These are phyloP conservation scores for Spilarctia lutea DNA, from an alignment of 2,888 invertebrate genomes.

Conservation along the genomic window DNA sequence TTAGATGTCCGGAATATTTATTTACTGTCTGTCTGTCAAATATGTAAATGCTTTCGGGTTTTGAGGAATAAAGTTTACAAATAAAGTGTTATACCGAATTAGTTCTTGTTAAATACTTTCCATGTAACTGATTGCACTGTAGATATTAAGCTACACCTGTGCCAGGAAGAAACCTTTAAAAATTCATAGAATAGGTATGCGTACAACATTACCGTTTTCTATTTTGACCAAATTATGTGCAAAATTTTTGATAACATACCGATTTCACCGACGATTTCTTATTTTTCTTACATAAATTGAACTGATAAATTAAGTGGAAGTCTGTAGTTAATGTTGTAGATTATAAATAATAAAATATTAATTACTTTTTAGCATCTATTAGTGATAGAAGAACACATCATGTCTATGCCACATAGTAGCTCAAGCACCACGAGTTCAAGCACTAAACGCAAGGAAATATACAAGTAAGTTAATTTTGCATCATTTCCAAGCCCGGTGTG, in stretches of 20 bases:
- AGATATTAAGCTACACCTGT: conserved; percentile 19
- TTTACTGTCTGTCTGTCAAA: no score
- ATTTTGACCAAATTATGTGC: conserved; percentile 21
- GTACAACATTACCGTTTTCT: conserved; percentile 27
- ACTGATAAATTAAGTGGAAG: no score
- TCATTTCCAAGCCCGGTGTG: neutral
- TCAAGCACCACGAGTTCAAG: conserved; percentile 82
- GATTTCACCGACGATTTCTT: neutral
- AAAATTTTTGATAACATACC: conserved; percentile 23
- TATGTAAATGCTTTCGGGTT: conserved; percentile 50
- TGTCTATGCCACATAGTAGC: conserved; percentile 85
- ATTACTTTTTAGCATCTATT: conserved; percentile 28
- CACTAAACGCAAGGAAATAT: conserved; percentile 85
- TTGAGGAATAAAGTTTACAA: conserved; percentile 37
- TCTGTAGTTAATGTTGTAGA: neutral
- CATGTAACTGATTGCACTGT: conserved; percentile 1
- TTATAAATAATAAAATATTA: neutral
- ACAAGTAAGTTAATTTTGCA: conserved; percentile 71
- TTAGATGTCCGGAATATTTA: no score
- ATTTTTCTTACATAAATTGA: neutral
- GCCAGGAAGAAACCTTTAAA: conserved; percentile 10
- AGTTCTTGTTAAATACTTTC: conserved; percentile 24
- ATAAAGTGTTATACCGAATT: conserved; percentile 33
- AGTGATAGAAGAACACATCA: conserved; percentile 49
- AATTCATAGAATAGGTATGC: conserved; percentile 30